Percentiles rank a stretch among this genome's conserved stretches.
Conservation (phyloP, 1,140 invertebrate species). For the Drosophila sulfurigaster region DNA sequence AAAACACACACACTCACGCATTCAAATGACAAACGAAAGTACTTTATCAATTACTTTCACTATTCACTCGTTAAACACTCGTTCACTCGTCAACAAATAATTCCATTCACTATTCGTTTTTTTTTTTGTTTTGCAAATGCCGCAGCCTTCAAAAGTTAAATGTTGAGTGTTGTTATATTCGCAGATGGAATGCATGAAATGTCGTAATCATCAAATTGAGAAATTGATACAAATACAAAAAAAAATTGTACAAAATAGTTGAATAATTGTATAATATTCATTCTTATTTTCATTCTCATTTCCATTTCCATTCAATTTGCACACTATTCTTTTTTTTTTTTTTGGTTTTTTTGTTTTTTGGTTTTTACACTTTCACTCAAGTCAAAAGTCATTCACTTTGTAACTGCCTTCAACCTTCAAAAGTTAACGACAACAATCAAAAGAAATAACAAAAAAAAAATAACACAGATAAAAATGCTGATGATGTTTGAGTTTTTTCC, state of each 20-base stretch:
- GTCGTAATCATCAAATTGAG: neutral
- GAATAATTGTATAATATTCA: constrained; percentile 11
- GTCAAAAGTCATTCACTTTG: constrained; percentile 36
- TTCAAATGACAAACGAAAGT: too few relatives aligned
- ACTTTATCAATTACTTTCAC: too few relatives aligned
- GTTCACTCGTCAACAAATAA: too few relatives aligned
- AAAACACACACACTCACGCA: neutral
- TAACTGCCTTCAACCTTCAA: constrained; percentile 18
- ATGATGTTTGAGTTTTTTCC: constrained; percentile 16
- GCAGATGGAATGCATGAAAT: too few relatives aligned
- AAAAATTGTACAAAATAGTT: neutral
- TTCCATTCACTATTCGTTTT: too few relatives aligned
- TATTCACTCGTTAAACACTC: too few relatives aligned
- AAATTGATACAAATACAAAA: constrained; percentile 7
- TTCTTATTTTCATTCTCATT: neutral
- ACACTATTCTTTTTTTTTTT: too few relatives aligned
- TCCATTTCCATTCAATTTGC: too few relatives aligned
- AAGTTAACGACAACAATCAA: constrained; percentile 17
- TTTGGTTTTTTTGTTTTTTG: too few relatives aligned
- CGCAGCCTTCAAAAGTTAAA: too few relatives aligned
- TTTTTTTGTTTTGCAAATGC: too few relatives aligned
- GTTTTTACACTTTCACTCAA: constrained; percentile 7
- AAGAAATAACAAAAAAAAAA: constrained; percentile 21
- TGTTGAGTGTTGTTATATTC: constrained; percentile 2
- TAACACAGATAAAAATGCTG: constrained; percentile 17